These are phyloP conservation scores for Saccostrea cuccullata DNA, from an alignment of 1,140 invertebrate genomes.

Conservation along the genomic window DNA sequence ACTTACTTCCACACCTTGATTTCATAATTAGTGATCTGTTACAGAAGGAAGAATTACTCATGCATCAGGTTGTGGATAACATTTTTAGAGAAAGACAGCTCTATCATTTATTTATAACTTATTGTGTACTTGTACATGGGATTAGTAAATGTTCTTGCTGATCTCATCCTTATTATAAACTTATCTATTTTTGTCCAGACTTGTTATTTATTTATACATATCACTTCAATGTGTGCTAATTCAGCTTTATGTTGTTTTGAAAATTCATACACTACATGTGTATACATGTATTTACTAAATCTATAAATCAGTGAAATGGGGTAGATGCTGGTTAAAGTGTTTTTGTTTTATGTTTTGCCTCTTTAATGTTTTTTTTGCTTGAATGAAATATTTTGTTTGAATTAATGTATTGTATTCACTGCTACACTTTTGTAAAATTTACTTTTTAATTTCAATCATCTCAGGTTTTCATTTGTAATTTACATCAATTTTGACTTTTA, in stretches of 20 bases:
- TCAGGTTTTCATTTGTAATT: no score
- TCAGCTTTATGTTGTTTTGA: not conserved
- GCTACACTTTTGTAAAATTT: no score
- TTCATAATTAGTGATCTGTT: not conserved
- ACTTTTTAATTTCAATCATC: no score
- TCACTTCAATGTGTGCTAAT: not conserved
- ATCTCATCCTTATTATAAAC: not conserved
- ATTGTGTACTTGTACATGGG: not conserved
- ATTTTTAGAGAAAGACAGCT: no score
- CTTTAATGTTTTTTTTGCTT: not conserved
- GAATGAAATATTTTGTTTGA: no score
- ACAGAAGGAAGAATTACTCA: not conserved
- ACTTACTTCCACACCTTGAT: not conserved
- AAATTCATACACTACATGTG: not conserved
- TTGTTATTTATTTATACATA: no score
- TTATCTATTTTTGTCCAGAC: not conserved
- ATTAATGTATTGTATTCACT: no score
- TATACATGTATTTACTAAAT: not conserved
- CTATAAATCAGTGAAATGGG: not conserved
- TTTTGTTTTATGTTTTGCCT: not conserved
- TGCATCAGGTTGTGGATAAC: not conserved
- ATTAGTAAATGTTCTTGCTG: not conserved
- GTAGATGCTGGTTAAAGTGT: not conserved
- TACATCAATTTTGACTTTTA: no score
- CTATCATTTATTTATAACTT: not conserved